Evolutionary conservation across 2,797 vertebrate species (phyloP), one percentile per base, ranked within the genome.

Genomic region (Epinephelus coioides): DNA sequence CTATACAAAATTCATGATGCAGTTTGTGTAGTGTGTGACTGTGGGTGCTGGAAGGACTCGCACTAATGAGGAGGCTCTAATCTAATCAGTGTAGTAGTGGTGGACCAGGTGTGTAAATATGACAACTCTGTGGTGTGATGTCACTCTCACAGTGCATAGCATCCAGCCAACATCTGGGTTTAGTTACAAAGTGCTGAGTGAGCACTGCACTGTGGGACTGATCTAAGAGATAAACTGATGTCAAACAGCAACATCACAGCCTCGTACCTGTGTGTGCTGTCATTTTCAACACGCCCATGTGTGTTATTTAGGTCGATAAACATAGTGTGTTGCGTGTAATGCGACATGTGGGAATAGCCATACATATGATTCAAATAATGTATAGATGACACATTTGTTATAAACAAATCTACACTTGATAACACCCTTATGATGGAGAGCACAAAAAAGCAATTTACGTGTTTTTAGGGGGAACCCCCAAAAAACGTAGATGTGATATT

Each of bases 81-180:
- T 40, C 61, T 44, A 69, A 73, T 82, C 50, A 69, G 43, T 56
- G 30, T 51, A 12, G 47, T 61, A 57, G 63, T 15, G 5, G 25
- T 27, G 47, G 47, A 49, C 43, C 44, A 43, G 65, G 63, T 76
- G 68, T 53, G 18, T 78, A 73, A 73, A 64, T 76, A 69, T 70
- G 25, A 68, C 8, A 43, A 27, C 54, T 40, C 25, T 56, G 19
- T 61, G 21, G 21, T 63, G 38, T 82, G 71, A 66, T 56, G 73
- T 75, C 66, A 65, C 38, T 68, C n/a, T 54, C 14, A 23, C 18
- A n/a, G 46, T 56, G 21, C 27, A 54, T 38, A 27, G 54, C 54
- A 51, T 66, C 71, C 27, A 53, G 27, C 74, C 43, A 65, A 61
- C 83, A 88, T 82, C 81, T 84, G 84, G 56, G 6, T 69, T 75